Evolutionary conservation across 2,113 vertebrate species (phyloP), one percentile per base, ranked within the genome.

Genomic region (Echinops telfairi): DNA sequence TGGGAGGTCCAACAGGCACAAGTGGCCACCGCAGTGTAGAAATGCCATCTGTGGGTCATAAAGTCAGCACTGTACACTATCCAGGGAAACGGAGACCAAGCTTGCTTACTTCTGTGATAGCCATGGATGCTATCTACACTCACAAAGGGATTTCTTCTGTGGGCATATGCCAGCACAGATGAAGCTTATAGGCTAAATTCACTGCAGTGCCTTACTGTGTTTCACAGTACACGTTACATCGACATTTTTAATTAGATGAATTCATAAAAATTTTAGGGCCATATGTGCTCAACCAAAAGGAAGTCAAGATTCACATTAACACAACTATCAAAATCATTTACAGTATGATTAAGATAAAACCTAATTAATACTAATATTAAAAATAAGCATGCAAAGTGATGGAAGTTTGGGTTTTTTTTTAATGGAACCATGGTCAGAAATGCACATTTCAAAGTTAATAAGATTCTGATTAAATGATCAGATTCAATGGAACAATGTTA

Each of bases 261-360:
- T 90, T 94, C 93, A 95, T 82, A 91, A 93, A 96, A 89, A 89
- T 38, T 92, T 92, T 71, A 86, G 7, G 70, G 31, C 40, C 15
- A 53, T 22, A 81, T 64, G 19, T 76, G 62, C 17, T 85, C 58
- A 93, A 82, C 1, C 4, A 83, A 81, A 93, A 88, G 25, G 58
- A 4, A 86, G 53, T 86, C 33, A 83, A 29, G 23, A 14, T 89
- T 91, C 80, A 81, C 15, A 93, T 84, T 79, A 92, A 89, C 89
- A 92, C 14, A 85, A 88, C 22, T 76, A 93, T 2, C 89, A 31
- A 97, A 95, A 87, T 89, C 2, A 88, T 88, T 91, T 81, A 94
- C 3, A 88, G 53, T 73, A 90, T 31, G 90, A 4, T 85, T 29
- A 80, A 3, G 64, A 89, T 29, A 53, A 86, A 96, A 95, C 83